A percentile compares a stretch with the other conserved stretches of the same genome.
These are phyloP conservation scores for Phrynocephalus guinanensis DNA, from an alignment of 2,797 vertebrate genomes.

Conservation along the genomic window DNA sequence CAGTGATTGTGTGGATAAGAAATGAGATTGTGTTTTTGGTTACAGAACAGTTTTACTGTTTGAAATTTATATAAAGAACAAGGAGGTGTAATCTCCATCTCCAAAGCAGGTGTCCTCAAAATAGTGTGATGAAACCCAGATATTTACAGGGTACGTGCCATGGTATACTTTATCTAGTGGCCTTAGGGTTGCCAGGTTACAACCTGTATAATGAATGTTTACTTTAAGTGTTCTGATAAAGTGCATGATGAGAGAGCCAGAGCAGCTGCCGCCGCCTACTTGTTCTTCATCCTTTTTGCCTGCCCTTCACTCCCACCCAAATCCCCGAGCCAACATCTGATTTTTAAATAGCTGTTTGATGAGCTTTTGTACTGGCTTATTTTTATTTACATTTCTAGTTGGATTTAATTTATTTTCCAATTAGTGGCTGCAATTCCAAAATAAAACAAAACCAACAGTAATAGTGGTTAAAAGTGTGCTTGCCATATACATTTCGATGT, in stretches of 20 bases:
- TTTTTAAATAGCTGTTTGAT: neutral
- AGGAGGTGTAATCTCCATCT: neutral
- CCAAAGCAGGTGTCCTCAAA: neutral
- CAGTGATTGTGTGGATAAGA: neutral
- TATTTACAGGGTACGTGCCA: neutral
- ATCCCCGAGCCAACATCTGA: neutral
- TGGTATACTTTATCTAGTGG: neutral
- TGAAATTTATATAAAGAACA: neutral
- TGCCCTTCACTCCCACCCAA: neutral
- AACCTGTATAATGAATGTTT: neutral
- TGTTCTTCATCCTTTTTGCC: neutral
- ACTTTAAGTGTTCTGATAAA: constrained; percentile 1
- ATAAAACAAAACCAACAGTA: neutral
- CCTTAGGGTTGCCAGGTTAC: constrained; percentile 10
- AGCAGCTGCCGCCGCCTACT: neutral
- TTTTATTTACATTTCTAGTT: neutral
- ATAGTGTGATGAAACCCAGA: neutral
- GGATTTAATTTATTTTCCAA: neutral
- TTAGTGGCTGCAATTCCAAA: neutral
- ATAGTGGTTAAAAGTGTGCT: neutral
- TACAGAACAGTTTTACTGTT: neutral
- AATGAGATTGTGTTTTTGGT: neutral
- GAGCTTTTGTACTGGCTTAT: neutral
- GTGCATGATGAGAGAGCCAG: neutral
- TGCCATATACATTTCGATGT: neutral